These are phyloP conservation scores for Agrypnus murinus DNA, from an alignment of 2,888 invertebrate species.

Conservation along the genomic window DNA sequence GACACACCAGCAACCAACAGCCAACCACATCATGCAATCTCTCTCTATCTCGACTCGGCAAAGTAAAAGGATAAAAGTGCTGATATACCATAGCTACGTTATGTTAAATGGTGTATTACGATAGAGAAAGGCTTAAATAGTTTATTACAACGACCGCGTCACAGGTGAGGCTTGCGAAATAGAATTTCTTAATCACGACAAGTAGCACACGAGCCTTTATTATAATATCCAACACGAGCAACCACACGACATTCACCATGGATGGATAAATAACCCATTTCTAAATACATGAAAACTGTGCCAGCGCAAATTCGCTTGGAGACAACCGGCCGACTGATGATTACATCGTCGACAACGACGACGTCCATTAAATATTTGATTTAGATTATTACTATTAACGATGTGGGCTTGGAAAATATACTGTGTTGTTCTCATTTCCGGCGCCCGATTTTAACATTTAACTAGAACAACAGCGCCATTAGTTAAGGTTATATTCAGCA, in stretches of 20 bases:
- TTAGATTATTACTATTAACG: not conserved
- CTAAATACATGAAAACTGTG: not conserved
- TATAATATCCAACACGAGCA: constrained; percentile 16
- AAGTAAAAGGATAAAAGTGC: constrained; percentile 49
- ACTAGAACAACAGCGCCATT: not conserved
- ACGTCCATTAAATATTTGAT: not conserved
- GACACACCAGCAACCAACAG: no score
- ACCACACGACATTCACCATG: constrained; percentile 30
- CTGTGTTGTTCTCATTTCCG: not conserved
- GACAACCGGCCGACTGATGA: no score
- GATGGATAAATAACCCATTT: constrained; percentile 37
- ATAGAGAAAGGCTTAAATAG: constrained; percentile 46
- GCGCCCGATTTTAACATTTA: not conserved
- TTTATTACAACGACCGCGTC: constrained; percentile 37
- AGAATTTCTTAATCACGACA: constrained; percentile 44
- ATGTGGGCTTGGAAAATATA: not conserved
- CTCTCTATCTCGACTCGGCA: not conserved
- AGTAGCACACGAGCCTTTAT: constrained; percentile 21
- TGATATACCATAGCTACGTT: constrained; percentile 40
- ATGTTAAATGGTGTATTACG: constrained; percentile 45
- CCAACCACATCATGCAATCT: no score
- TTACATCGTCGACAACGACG: no score
- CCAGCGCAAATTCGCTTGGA: not conserved
- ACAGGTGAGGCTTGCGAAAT: constrained; percentile 49
- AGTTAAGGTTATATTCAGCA: not conserved